A percentile compares a stretch with the other conserved stretches of the same genome.
These are phyloP conservation scores for Opisthocomus hoazin DNA, from an alignment of 2,113 vertebrate species.

Conservation along the genomic window DNA sequence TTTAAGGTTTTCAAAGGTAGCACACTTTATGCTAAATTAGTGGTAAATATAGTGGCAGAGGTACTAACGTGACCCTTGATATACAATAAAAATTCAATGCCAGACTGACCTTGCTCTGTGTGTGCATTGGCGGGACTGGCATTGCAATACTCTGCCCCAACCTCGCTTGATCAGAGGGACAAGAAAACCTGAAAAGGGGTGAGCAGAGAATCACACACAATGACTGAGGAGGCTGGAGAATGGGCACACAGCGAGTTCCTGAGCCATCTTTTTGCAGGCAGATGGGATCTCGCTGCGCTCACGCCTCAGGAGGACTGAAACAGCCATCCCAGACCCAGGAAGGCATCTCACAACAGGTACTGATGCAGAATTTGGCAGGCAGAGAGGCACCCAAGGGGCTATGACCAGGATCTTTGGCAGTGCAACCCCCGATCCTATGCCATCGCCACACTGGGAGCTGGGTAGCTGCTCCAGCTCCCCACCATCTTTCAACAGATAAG, in stretches of 20 bases:
- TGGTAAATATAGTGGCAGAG: not conserved
- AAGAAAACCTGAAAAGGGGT: not conserved
- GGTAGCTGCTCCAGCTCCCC: not conserved
- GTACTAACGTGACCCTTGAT: accelerated
- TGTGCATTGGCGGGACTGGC: accelerated
- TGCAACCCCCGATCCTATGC: accelerated
- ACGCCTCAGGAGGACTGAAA: accelerated
- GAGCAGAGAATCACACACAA: not conserved
- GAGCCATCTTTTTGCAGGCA: not conserved
- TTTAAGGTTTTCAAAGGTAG: not conserved
- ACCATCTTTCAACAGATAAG: not conserved
- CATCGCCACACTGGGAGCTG: not conserved
- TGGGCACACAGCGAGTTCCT: accelerated
- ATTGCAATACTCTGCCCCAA: not conserved
- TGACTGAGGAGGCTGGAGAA: not conserved
- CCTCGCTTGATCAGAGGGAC: not conserved
- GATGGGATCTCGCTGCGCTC: not conserved
- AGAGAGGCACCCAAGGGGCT: not conserved
- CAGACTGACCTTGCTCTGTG: not conserved
- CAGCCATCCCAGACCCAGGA: not conserved
- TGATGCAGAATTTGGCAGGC: not conserved
- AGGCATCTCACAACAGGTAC: not conserved
- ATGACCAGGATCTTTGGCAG: not conserved
- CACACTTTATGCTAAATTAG: not conserved
- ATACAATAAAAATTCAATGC: not conserved